Evolutionary conservation across 30 jellyfish, hydroid and myxozoan genomes (phyloP).

Genomic region (Aurelia sp.): DNA sequence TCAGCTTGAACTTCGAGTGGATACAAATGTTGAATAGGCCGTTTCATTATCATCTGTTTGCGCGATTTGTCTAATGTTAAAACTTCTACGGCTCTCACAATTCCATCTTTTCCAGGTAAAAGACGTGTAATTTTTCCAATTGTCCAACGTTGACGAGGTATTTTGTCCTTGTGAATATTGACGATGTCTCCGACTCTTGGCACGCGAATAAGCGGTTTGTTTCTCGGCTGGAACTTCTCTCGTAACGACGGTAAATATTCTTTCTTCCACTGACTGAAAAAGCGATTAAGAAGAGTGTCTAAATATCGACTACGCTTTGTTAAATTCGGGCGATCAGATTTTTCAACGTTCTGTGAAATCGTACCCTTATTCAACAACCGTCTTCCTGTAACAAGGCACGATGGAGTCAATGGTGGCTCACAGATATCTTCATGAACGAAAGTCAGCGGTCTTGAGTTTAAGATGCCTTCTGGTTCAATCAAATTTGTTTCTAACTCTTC

Average conservation of each 20-base stretch:
- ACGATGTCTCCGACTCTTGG: conserved; percentile 1
- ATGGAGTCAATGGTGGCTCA: background rate
- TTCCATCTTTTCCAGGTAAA: background rate
- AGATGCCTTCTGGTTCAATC: conserved; percentile 5
- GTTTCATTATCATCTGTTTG: background rate
- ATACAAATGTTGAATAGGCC: background rate
- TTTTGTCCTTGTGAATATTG: background rate
- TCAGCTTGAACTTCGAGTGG: conserved; percentile 8
- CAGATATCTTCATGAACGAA: background rate
- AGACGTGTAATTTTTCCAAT: background rate
- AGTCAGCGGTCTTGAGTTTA: conserved; percentile 1
- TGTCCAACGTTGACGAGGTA: background rate
- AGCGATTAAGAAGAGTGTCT: background rate
- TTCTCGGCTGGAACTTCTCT: background rate
- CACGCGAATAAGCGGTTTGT: background rate
- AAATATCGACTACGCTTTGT: background rate
- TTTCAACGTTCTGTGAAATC: background rate
- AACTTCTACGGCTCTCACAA: background rate
- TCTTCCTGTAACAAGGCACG: conserved; percentile 6
- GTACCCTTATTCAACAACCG: background rate
- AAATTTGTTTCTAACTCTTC: conserved; percentile 9
- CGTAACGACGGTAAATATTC: conserved; percentile 25
- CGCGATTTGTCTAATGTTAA: background rate
- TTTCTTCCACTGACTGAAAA: background rate
- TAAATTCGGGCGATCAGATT: background rate